A percentile compares a stretch with the other conserved stretches of the same genome.
Evolutionary conservation across 1,140 invertebrate species (phyloP).

Genomic region (Nylanderia fulva): DNA sequence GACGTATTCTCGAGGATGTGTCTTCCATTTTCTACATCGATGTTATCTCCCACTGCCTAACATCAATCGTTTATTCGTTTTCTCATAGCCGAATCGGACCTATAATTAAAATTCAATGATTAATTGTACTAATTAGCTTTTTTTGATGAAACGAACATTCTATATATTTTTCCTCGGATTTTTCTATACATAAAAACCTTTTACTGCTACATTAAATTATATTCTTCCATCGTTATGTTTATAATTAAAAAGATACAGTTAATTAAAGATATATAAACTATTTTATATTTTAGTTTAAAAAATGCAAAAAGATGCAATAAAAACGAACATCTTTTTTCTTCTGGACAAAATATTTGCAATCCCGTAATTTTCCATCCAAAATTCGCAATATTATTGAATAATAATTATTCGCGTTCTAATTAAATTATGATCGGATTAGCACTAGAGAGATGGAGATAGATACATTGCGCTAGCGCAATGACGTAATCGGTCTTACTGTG

Average conservation of each 20-base stretch:
- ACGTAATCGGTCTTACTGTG: conserved; percentile 31
- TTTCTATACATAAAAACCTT: not conserved
- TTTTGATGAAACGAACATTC: not conserved
- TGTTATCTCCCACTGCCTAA: conserved; percentile 30
- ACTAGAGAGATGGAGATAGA: not conserved
- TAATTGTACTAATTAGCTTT: conserved; percentile 4
- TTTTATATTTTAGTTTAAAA: not conserved
- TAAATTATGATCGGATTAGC: conserved; percentile 58
- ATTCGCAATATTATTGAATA: conserved; percentile 5
- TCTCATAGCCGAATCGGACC: conserved; percentile 69
- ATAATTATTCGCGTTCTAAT: conserved; percentile 55
- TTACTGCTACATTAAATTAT: not conserved
- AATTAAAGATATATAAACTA: too few relatives aligned
- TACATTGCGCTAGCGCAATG: conserved; percentile 45
- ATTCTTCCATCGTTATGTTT: not conserved
- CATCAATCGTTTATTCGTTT: conserved; percentile 76
- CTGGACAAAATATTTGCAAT: not conserved
- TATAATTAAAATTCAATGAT: conserved; percentile 31
- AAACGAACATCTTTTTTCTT: not conserved
- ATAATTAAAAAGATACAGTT: not conserved
- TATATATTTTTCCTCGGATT: not conserved
- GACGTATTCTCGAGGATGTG: conserved; percentile 82
- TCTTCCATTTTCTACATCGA: conserved; percentile 79
- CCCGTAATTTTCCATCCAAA: not conserved
- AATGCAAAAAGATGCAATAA: not conserved